Percentiles rank a stretch among this genome's conserved stretches.
phyloP scores from a whole-genome alignment of 2,888 invertebrate genomes.

The Therioaphis trifolii region DNA sequence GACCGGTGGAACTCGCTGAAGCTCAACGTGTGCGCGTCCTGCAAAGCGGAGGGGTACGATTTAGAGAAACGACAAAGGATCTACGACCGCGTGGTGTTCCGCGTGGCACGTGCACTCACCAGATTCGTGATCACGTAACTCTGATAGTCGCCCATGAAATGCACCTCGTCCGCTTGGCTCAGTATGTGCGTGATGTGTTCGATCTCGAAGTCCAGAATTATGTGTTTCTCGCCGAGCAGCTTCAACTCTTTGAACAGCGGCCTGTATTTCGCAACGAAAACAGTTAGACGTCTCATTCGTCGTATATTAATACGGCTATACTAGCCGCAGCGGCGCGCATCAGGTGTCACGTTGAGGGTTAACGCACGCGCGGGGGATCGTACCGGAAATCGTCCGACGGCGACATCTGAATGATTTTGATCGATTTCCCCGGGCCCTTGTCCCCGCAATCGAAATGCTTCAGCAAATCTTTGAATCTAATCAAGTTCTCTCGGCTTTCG shows the following conservation, averaged over 20 bases:
- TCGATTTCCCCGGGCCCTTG: conserved; percentile 69
- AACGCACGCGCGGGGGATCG: too few species aligned
- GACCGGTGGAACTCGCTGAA: conserved; percentile 82
- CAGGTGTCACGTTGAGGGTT: too few species aligned
- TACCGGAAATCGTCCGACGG: conserved; percentile 77
- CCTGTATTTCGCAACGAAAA: too few species aligned
- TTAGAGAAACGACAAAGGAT: neutral
- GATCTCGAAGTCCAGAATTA: conserved; percentile 79
- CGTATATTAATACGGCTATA: too few species aligned
- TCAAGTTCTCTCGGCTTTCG: conserved; percentile 80
- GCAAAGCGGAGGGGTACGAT: too few species aligned
- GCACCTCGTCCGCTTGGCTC: conserved; percentile 85
- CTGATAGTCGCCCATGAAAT: conserved; percentile 83
- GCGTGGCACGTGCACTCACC: conserved; percentile 69
- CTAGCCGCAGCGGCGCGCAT: too few species aligned
- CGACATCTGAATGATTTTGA: conserved; percentile 75
- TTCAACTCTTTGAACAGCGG: conserved; percentile 78
- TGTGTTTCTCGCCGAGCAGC: conserved; percentile 76
- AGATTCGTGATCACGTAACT: conserved; percentile 82
- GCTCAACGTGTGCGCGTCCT: conserved; percentile 85
- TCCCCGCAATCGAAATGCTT: conserved; percentile 68
- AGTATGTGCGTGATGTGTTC: conserved; percentile 77
- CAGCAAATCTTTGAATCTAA: conserved; percentile 78
- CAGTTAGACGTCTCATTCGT: too few species aligned
- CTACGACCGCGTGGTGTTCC: too few species aligned